Evolutionary conservation across 2,797 vertebrate genomes (phyloP).

Genomic region (Argya squamiceps): DNA sequence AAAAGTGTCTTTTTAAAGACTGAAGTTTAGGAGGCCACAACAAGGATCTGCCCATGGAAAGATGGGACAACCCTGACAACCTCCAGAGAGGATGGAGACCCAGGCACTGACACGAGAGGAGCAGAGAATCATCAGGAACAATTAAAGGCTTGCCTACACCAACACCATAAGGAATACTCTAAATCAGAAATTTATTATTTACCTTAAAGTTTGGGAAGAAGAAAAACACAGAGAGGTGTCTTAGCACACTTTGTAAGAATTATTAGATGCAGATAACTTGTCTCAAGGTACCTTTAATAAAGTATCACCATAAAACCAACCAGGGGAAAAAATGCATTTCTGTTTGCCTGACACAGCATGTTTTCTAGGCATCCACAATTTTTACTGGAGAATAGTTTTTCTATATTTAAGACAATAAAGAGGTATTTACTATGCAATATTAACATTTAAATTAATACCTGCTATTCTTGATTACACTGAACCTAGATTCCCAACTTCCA

Average conservation of each 20-base stretch:
- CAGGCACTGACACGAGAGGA: neutral
- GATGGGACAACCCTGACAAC: neutral
- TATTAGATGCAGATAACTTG: neutral
- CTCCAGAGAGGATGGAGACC: neutral
- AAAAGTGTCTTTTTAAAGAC: neutral
- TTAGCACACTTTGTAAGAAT: neutral
- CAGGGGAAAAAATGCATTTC: neutral
- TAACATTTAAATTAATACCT: neutral
- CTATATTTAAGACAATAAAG: neutral
- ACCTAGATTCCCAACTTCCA: neutral
- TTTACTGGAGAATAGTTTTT: fast-evolving
- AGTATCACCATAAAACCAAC: neutral
- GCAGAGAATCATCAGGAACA: neutral
- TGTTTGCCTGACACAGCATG: neutral
- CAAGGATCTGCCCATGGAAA: neutral
- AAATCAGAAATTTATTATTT: neutral
- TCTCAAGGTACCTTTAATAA: neutral
- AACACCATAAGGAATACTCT: neutral
- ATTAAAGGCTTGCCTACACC: neutral
- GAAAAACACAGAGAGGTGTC: neutral
- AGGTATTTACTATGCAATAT: neutral
- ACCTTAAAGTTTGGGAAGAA: neutral
- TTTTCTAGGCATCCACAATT: neutral
- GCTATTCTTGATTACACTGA: neutral
- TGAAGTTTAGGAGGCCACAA: neutral